Base-by-base conservation (phyloP, 2,113 vertebrate species). In the Panthera tigris region DNA sequence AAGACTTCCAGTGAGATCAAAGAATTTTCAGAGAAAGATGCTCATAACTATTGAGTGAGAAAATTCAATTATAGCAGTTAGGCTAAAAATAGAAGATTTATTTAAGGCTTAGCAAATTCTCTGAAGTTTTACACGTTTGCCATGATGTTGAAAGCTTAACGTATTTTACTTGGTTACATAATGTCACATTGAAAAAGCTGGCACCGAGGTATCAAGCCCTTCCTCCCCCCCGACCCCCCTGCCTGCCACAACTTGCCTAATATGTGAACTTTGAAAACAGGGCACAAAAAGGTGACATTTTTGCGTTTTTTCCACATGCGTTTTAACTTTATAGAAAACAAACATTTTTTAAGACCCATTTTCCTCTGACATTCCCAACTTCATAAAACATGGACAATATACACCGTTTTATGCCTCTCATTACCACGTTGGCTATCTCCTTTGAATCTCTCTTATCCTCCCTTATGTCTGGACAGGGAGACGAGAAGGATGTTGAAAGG, bases 61-160 rank as follows among this genome's bases (percentile, higher is more conserved):
- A 97, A 97, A 95, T 84, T 96, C 1, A 93, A 88, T 98, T 98
- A 45, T n/a, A 96, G 41, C 39, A 45, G 33, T 96, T 98, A 96
- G 95, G 89, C 93, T 96, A 97, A 98, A 97, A 97, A 95, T 96
- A 98, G 92, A 36, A 88, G 57, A 52, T 97, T 19, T 89, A 81
- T 97, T 97, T 95, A 92, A 97, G 96, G 96, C 87, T 96, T 95
- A 97, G 73, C 63, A 95, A 97, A 93, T 97, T 96, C 95, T 93
- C 78, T 96, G 91, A 95, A 97, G 83, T 8, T 69, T 85, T 97
- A 71, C 78, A 91, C 45, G 41, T 91, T 98, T 98, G 92, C 91
- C 25, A n/a, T 90, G 94, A 97, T 89, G 68, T 61, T 61, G 50
- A 97, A 88, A 94, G 27, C 93, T 36, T 9, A 89, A 88, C 94